Evolutionary conservation across 2,888 invertebrate genomes (phyloP), one percentile per base, ranked within the genome.

Genomic region (Pristionchus entomophagus): DNA sequence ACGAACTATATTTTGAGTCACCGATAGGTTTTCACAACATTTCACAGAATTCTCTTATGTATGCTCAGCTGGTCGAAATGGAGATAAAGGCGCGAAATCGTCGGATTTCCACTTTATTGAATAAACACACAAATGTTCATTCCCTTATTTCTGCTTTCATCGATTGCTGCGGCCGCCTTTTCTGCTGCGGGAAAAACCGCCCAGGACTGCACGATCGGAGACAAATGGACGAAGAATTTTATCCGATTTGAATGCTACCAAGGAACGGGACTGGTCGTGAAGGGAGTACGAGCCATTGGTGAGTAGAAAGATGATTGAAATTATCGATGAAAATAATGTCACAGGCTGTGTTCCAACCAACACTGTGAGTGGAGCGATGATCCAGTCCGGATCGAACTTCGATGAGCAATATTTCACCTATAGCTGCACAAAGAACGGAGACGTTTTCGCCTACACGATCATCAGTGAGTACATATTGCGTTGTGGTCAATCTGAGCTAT

Each of bases 271-370:
- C 12, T 29, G 29, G 45, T 85, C 41, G 73, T 85, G n/a, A 85
- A 85, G 56, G 85, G 85, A 77, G 85, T 85, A 29, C 51, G 85
- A 38, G 73, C 85, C 3, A 85, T 53, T 77, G 85, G 85, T 85
- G 45, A 69, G 65, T 32, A 29, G 56, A 59, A 26, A 17, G 1
- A 2, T 19, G 1, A 35, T 14, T 35, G 17, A 35, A 65, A 29
- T 17, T 10, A n/a, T n/a, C 8, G 32, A 65, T n/a, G 0, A 65
- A 35, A 32, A 17, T 35, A 2, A 19, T 38, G 38, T 62, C 41
- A 4, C 26, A 85, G 85, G 85, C 26, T 85, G 85, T 29, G 85
- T 85, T 4, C 85, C 85, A 2, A 29, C 29, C 22, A 85, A 85
- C 53, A 85, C 49, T 26, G 85, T 77, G 8, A n/a, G 17, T 29